Percentiles rank a stretch among this genome's conserved stretches.
Conservation (phyloP, 92 coral and sea anemone species). For the Palythoa heliodiscus region DNA sequence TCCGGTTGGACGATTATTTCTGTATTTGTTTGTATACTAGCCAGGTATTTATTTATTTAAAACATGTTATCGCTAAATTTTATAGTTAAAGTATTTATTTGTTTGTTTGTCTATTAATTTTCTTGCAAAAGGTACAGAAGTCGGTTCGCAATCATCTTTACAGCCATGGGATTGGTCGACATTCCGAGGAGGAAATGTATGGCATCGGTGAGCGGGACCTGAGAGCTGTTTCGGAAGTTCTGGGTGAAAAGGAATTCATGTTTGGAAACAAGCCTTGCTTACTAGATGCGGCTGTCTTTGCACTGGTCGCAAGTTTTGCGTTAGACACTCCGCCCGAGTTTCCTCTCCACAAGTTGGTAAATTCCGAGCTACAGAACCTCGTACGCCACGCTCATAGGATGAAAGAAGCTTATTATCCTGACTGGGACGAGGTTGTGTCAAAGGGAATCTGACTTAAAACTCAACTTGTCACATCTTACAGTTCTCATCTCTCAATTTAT, state of each 20-base stretch:
- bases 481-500: no score
- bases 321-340: constrained; percentile 63
- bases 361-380: constrained; percentile 66
- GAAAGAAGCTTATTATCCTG: constrained; percentile 71
- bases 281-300: constrained; percentile 75
- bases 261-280: constrained; percentile 80
- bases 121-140: constrained; percentile 48
- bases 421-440: constrained; percentile 71
- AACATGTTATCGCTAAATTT: no score
- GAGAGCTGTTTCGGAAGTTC: constrained; percentile 67
- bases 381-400: constrained; percentile 70
- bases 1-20: no score
- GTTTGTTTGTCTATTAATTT: background rate
- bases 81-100: no score
- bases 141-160: constrained; percentile 50
- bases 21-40: no score
- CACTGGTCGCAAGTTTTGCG: constrained; percentile 58
- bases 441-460: background rate
- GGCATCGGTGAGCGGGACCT: constrained; percentile 77
- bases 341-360: constrained; percentile 59
- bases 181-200: constrained; percentile 76
- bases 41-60: no score
- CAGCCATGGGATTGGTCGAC: constrained; percentile 87
- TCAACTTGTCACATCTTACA: background rate
- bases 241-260: constrained; percentile 79